Conservation (phyloP, 2,888 invertebrate genomes). For the Busseola fusca region DNA sequence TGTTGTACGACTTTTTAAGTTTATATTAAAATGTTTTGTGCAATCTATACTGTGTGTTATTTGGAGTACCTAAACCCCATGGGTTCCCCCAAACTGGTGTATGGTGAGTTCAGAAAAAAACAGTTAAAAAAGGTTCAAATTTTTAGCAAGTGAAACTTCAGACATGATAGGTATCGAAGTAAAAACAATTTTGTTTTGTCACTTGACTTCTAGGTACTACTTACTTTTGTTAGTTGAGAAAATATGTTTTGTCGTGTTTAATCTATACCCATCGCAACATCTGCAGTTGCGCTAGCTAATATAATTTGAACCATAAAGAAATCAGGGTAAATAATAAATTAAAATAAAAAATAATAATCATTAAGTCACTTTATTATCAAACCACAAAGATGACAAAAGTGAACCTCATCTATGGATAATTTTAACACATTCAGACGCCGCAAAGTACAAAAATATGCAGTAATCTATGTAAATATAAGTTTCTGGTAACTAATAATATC, state of each 20-base stretch:
- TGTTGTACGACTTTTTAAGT: slow-evolving; percentile 96
- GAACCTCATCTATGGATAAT: slow-evolving; percentile 86
- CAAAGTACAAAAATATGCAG: slow-evolving; percentile 46
- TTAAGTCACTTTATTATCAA: slow-evolving; percentile 88
- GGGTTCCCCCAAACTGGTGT: too few relatives aligned
- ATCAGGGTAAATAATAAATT: slow-evolving; percentile 18
- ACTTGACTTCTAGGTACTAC: too few relatives aligned
- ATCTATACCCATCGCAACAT: not conserved
- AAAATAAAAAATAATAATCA: slow-evolving; percentile 65
- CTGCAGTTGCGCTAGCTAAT: not conserved
- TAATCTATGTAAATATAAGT: slow-evolving; percentile 18
- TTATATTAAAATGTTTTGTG: slow-evolving; percentile 96
- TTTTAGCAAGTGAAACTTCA: not conserved
- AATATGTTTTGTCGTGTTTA: not conserved
- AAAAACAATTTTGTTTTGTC: not conserved
- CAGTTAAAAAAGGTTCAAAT: not conserved
- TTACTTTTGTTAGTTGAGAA: not conserved
- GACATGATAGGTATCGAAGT: not conserved
- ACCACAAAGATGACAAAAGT: slow-evolving; percentile 86
- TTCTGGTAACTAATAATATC: slow-evolving; percentile 6
- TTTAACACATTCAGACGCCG: slow-evolving; percentile 57
- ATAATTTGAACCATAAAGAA: not conserved
- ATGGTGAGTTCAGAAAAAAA: not conserved
- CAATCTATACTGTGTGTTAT: slow-evolving; percentile 88
- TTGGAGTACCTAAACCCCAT: slow-evolving; percentile 18